These are phyloP conservation scores for Anthonomus grandis DNA, from an alignment of 1,140 invertebrate species.

Conservation along the genomic window DNA sequence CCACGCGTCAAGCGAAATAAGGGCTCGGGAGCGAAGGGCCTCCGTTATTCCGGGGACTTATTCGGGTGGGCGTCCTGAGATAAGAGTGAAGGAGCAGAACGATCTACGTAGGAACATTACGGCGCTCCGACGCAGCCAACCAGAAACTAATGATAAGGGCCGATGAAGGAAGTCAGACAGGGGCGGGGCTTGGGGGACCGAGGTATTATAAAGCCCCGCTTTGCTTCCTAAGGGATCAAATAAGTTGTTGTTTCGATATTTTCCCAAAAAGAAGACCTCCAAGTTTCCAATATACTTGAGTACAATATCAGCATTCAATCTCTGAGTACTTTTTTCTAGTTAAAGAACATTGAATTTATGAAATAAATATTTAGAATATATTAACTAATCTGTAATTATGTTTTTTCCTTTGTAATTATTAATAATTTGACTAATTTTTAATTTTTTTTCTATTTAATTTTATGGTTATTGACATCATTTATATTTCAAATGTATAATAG, in stretches of 20 bases:
- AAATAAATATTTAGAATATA: too few relatives aligned
- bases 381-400: too few relatives aligned
- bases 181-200: constrained; percentile 29
- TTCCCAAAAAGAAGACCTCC: too few relatives aligned
- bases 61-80: constrained; percentile 29
- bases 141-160: constrained; percentile 48
- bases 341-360: too few relatives aligned
- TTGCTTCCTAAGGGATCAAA: constrained; percentile 16
- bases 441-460: too few relatives aligned
- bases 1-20: constrained; percentile 22
- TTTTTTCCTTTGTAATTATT: too few relatives aligned
- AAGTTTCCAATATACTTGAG: too few relatives aligned
- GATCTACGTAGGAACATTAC: constrained; percentile 46
- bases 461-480: too few relatives aligned
- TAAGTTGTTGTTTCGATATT: constrained; percentile 18
- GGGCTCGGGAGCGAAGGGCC: constrained; percentile 8
- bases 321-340: too few relatives aligned
- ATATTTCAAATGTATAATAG: too few relatives aligned
- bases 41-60: constrained; percentile 15
- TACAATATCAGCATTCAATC: too few relatives aligned
- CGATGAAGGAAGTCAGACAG: constrained; percentile 36
- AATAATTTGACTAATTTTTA: too few relatives aligned
- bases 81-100: constrained; percentile 46
- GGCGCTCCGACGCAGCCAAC: constrained; percentile 43
- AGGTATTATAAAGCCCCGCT: constrained; percentile 9